phyloP scores from a whole-genome alignment of 2,888 invertebrate species.

The Theodoxus fluviatilis region DNA sequence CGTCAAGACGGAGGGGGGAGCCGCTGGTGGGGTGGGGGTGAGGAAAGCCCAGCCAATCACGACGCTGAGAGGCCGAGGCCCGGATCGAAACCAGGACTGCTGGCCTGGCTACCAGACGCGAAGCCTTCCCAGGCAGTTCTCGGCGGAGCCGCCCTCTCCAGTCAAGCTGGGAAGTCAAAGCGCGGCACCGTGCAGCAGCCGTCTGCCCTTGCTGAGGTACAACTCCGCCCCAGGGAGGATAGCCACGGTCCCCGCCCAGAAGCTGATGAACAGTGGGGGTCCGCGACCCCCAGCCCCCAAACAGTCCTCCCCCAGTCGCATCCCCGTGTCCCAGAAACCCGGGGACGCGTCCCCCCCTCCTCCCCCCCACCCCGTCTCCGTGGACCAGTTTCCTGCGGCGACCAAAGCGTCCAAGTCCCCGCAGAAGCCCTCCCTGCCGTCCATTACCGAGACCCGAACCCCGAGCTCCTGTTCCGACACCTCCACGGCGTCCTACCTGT shows the following conservation, averaged over 20 bases:
- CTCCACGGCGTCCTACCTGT: slow-evolving; percentile 34
- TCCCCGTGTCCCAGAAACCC: slow-evolving; percentile 33
- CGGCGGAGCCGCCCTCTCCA: slow-evolving; percentile 30
- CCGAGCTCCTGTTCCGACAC: slow-evolving; percentile 39
- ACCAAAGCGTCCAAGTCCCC: slow-evolving; percentile 28
- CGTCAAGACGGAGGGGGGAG: slow-evolving; percentile 26
- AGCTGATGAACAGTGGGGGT: slow-evolving; percentile 32
- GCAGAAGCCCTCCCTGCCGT: slow-evolving; percentile 36
- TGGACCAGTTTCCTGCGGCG: slow-evolving; percentile 7
- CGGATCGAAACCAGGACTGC: too few species aligned
- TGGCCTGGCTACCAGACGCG: slow-evolving; percentile 39
- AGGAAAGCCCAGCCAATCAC: slow-evolving; percentile 57
- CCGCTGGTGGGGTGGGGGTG: slow-evolving; percentile 30
- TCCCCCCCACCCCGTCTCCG: slow-evolving; percentile 28
- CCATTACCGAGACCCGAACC: slow-evolving; percentile 40
- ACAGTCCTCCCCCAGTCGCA: slow-evolving; percentile 34
- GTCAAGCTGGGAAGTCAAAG: slow-evolving; percentile 41
- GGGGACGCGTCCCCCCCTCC: slow-evolving; percentile 24
- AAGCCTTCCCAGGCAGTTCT: slow-evolving; percentile 40
- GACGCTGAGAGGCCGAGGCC: slow-evolving; percentile 43
- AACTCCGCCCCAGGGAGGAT: slow-evolving; percentile 56
- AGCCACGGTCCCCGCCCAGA: slow-evolving; percentile 51
- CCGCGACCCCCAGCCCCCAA: slow-evolving; percentile 17
- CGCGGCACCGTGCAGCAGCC: slow-evolving; percentile 35
- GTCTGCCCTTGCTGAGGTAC: slow-evolving; percentile 44